Evolutionary conservation across 2,797 vertebrate species (phyloP), one percentile per base, ranked within the genome.

Genomic region (Columba guinea): DNA sequence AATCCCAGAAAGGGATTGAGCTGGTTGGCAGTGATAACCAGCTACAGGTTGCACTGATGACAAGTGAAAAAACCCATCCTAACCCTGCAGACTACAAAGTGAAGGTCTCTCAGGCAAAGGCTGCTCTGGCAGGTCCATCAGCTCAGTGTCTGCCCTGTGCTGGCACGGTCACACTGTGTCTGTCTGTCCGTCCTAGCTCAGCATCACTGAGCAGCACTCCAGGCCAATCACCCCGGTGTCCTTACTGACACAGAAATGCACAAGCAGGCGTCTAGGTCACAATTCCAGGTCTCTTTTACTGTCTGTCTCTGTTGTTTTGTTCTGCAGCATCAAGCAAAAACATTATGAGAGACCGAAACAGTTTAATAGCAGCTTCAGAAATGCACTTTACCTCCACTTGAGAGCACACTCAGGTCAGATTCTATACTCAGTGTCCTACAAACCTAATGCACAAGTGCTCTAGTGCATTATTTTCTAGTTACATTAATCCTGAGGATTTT

Each of bases 91-190:
- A 44, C 12, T 52, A 60, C 32, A 46, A 74, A 63, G 44, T 27
- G n/a, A 76, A 71, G 35, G 17, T 13, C 34, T 59, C 5, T 3
- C 73, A 37, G 65, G 37, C 32, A 22, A 62, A 84, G 23, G 16
- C 23, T 48, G 21, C 19, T 30, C 24, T 13, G 35, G 6, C n/a
- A 17, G 49, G 23, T 30, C 46, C 11, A 48, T 21, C 27, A 59
- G 23, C 58, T 75, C 63, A 62, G 48, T 15, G 64, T 70, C 67
- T 63, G 64, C 27, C 48, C 64, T 49, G 0, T 10, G 16, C n/a
- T 32, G 37, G 37, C 10, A 6, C 1, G 5, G 53, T 30, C 55
- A 26, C 15, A 1, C 22, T 10, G 6, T 3, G 23, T 27, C n/a
- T 67, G 62, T 26, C n/a, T 7, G 11, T 39, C 44, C 1, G 1